Evolutionary conservation across 1,140 invertebrate species (phyloP).

Genomic region (Pseudoatta argentina): DNA sequence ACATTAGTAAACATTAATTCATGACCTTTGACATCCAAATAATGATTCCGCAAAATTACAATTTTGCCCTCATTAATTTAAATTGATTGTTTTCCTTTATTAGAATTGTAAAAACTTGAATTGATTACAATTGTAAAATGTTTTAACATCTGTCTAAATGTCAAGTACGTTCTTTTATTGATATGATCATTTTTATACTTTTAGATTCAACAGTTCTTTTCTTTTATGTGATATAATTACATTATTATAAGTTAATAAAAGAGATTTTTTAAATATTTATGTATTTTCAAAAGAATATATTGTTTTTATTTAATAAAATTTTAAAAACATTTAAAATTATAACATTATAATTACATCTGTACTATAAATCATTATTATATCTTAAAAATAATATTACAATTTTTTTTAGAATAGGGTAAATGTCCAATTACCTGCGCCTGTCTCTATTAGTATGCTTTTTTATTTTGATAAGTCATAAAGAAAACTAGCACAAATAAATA

Average conservation of each 20-base stretch:
- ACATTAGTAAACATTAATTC: slow-evolving; percentile 69
- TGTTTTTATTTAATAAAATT: slow-evolving; percentile 4
- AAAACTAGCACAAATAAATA: no score
- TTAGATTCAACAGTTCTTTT: neutral
- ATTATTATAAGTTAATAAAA: neutral
- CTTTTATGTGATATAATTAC: neutral
- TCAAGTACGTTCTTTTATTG: slow-evolving; percentile 6
- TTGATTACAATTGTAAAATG: slow-evolving; percentile 29
- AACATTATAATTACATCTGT: neutral
- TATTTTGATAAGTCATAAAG: no score
- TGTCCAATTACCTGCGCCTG: no score
- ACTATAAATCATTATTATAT: neutral
- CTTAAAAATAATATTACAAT: neutral
- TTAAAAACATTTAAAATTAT: neutral
- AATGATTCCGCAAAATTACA: slow-evolving; percentile 15
- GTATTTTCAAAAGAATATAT: neutral
- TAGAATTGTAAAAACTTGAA: slow-evolving; percentile 49
- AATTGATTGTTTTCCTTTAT: slow-evolving; percentile 25
- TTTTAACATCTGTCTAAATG: neutral
- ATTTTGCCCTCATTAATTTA: slow-evolving; percentile 14
- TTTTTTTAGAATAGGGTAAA: neutral
- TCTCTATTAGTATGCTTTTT: no score
- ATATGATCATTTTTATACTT: neutral
- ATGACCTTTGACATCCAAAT: slow-evolving; percentile 32
- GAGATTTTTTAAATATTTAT: neutral